Conservation (phyloP, 2,113 vertebrate species). For the Brachyhypopomus occidentalis region DNA sequence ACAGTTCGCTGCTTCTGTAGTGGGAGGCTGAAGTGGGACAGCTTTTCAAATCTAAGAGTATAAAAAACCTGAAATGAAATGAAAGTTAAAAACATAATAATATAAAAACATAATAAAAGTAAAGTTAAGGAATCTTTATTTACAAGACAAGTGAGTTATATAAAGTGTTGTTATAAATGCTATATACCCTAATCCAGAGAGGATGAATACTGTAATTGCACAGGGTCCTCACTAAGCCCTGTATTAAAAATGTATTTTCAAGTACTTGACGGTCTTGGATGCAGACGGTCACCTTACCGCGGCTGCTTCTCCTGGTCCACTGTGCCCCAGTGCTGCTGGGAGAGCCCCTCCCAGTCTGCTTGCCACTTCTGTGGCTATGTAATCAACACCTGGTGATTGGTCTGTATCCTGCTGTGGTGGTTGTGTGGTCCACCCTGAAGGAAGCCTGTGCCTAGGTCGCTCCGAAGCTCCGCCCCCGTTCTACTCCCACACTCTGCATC, state of each 20-base stretch:
- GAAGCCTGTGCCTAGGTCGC: slow-evolving; percentile 53
- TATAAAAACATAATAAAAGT: too few species aligned
- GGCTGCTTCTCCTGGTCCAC: too few species aligned
- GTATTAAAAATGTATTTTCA: neutral
- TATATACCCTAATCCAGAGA: neutral
- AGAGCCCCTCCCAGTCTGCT: slow-evolving; percentile 7
- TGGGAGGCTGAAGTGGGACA: too few species aligned
- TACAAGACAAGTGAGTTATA: neutral
- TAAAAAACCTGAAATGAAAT: too few species aligned
- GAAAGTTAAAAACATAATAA: too few species aligned
- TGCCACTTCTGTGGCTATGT: slow-evolving; percentile 4
- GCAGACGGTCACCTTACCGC: neutral
- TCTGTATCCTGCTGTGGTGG: slow-evolving; percentile 35
- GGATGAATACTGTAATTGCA: neutral
- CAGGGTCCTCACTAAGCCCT: neutral
- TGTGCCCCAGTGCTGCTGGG: neutral
- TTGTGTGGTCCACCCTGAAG: slow-evolving; percentile 71
- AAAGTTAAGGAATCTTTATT: neutral
- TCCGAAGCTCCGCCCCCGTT: slow-evolving; percentile 67
- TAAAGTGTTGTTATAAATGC: neutral
- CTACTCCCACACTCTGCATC: slow-evolving; percentile 52
- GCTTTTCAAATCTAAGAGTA: too few species aligned
- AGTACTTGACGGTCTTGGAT: neutral
- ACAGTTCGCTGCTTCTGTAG: too few species aligned
- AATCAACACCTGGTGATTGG: slow-evolving; percentile 30